Conservation (phyloP, 2,888 invertebrate genomes). For the Microchrysa polita region DNA sequence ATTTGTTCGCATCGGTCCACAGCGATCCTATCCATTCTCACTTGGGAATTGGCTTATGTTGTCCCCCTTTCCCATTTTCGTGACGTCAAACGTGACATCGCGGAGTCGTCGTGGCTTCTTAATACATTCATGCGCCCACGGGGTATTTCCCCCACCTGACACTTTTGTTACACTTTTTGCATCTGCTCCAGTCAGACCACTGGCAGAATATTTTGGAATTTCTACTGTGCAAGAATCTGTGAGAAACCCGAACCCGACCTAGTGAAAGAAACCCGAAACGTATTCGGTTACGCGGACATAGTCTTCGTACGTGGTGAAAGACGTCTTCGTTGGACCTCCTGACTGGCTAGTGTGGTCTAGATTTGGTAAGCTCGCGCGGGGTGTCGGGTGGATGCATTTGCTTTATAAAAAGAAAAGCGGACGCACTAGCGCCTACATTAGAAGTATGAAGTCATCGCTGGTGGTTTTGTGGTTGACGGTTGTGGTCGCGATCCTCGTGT, state of each 20-base stretch:
- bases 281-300: neutral
- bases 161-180: neutral
- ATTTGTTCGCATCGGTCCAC: neutral
- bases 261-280: neutral
- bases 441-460: constrained; percentile 38
- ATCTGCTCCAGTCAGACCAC: neutral
- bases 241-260: neutral
- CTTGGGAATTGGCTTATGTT: neutral
- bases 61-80: neutral
- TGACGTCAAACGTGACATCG: constrained; percentile 8
- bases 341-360: neutral
- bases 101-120: constrained; percentile 24
- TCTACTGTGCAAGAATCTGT: neutral
- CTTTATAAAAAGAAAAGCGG: neutral
- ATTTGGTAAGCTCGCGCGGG: neutral
- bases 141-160: constrained; percentile 20
- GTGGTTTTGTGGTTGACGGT: constrained; percentile 15
- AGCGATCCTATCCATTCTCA: neutral
- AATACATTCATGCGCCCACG: constrained; percentile 22
- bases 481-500: constrained; percentile 13
- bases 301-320: constrained; percentile 9
- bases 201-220: neutral
- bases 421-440: neutral
- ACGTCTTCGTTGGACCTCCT: neutral
- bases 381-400: neutral